Evolutionary conservation across 2,888 invertebrate genomes (phyloP).

Genomic region (Saturnia pavonia): DNA sequence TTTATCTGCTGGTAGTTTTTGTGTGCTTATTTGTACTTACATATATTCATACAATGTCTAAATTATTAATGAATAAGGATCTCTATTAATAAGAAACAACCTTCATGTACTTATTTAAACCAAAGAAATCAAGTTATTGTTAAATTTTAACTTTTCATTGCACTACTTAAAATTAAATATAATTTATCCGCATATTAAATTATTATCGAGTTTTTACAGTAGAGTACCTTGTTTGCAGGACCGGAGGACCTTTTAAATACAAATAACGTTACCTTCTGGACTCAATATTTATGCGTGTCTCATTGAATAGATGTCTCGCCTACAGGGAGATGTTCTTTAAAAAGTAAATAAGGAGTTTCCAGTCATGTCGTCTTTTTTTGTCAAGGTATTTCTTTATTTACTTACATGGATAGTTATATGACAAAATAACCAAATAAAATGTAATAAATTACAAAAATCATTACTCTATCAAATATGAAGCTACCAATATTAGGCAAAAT

Average conservation of each 20-base stretch:
- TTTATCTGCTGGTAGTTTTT: too few relatives aligned
- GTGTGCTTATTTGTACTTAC: too few relatives aligned
- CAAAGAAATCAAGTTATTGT: background rate
- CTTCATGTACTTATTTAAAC: background rate
- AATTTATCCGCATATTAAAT: background rate
- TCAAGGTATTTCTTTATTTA: background rate
- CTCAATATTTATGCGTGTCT: constrained; percentile 51
- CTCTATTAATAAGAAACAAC: background rate
- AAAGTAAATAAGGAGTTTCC: constrained; percentile 15
- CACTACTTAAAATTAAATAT: background rate
- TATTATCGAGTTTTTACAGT: constrained; percentile 27
- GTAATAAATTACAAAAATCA: too few relatives aligned
- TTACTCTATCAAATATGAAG: too few relatives aligned
- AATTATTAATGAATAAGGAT: too few relatives aligned
- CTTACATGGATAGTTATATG: background rate
- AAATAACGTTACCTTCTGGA: constrained; percentile 49
- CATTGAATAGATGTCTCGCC: constrained; percentile 37
- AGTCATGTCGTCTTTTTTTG: background rate
- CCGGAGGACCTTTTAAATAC: constrained; percentile 51
- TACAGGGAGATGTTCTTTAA: constrained; percentile 12
- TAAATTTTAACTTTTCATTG: background rate
- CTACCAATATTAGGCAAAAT: too few relatives aligned
- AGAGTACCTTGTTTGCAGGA: constrained; percentile 31
- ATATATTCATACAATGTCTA: too few relatives aligned
- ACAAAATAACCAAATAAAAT: too few relatives aligned